These are phyloP conservation scores for Strigamia maritima DNA, from an alignment of 2,888 invertebrate genomes.

Conservation along the genomic window DNA sequence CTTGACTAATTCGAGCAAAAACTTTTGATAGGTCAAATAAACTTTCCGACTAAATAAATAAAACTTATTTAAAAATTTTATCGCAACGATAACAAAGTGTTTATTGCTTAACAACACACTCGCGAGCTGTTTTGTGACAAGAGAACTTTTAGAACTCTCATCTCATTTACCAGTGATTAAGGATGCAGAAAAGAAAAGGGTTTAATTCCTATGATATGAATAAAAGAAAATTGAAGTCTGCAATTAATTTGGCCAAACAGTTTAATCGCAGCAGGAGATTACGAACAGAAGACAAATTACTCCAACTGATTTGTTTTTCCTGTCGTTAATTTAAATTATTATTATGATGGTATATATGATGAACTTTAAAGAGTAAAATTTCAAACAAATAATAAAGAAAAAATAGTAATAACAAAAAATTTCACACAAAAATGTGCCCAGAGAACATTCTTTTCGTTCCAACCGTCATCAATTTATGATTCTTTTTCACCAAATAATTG, in stretches of 20 bases:
- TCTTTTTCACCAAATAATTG: slow-evolving; percentile 8
- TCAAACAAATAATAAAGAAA: not conserved
- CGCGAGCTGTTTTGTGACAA: not conserved
- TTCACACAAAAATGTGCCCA: not conserved
- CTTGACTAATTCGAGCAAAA: not conserved
- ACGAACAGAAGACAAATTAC: not conserved
- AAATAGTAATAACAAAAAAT: not conserved
- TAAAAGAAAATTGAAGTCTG: slow-evolving; percentile 13
- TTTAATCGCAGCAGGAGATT: not conserved
- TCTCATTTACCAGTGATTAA: not conserved
- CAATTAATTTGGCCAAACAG: not conserved
- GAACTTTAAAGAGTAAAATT: not conserved
- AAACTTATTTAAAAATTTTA: not conserved
- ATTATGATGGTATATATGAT: too few species aligned
- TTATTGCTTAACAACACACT: not conserved
- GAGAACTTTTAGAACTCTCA: not conserved
- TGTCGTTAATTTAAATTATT: not conserved
- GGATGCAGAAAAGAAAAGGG: not conserved
- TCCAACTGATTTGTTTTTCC: not conserved
- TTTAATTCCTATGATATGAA: not conserved
- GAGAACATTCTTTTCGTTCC: slow-evolving; percentile 8
- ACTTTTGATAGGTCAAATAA: not conserved
- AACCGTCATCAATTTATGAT: not conserved
- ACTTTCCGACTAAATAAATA: not conserved
- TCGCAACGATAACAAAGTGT: not conserved